Evolutionary conservation across 2,888 invertebrate genomes (phyloP).

Genomic region (Lottia gigantea): DNA sequence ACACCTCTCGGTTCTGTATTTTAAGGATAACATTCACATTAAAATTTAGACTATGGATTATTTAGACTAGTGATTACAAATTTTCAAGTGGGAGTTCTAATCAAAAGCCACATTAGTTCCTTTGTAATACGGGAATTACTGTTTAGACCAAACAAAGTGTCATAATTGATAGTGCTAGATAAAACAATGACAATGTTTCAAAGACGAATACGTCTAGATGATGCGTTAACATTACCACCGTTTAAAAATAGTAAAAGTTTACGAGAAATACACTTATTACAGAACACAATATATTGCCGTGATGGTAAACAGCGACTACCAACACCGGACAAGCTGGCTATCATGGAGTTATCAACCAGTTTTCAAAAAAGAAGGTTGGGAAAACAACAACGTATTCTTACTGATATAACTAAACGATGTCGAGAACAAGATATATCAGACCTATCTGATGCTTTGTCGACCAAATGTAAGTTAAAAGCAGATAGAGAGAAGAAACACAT

Average conservation of each 20-base stretch:
- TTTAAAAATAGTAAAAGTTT: conserved; percentile 41
- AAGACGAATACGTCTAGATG: background rate
- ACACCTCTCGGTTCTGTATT: too few relatives aligned
- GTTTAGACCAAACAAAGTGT: too few relatives aligned
- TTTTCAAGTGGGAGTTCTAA: too few relatives aligned
- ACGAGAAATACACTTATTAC: conserved; percentile 36
- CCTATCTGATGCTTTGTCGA: conserved; percentile 43
- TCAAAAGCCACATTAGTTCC: too few relatives aligned
- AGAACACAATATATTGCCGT: conserved; percentile 40
- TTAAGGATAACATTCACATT: too few relatives aligned
- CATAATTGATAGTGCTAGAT: too few relatives aligned
- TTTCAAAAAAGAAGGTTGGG: conserved; percentile 54
- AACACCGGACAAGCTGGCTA: conserved; percentile 56
- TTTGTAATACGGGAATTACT: too few relatives aligned
- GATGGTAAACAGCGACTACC: conserved; percentile 46
- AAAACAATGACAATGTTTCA: background rate
- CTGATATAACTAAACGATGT: conserved; percentile 55
- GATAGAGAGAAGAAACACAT: background rate
- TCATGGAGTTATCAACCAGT: conserved; percentile 53
- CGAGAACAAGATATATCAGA: conserved; percentile 57
- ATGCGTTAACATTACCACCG: conserved; percentile 28
- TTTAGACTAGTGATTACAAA: too few relatives aligned
- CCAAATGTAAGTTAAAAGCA: conserved; percentile 40
- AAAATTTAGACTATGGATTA: too few relatives aligned
- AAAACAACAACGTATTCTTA: conserved; percentile 56